Evolutionary conservation across 2,797 vertebrate genomes (phyloP), one percentile per base, ranked within the genome.

Genomic region (Gymnodraco acuticeps): DNA sequence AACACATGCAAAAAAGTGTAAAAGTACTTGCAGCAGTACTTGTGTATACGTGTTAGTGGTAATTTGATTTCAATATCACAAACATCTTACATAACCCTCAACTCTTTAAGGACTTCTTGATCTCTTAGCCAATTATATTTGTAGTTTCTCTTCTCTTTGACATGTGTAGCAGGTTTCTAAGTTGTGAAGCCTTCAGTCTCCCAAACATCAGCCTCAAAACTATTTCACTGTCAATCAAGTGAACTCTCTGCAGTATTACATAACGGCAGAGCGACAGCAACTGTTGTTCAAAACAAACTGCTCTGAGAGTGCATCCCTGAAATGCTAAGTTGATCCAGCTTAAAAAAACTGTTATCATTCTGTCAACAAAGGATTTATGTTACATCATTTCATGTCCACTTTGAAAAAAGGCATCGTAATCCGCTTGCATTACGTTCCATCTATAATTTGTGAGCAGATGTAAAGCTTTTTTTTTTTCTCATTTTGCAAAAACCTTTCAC

Each of bases 1-100:
- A 81, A 91, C 87, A 93, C 94, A 94, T 94, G 93, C 93, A 88
- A 71, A 79, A 65, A 77, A 88, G 88, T 87, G 75, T 75, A 23
- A 66, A 78, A 60, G 23, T 72, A 86, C 64, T 75, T 45, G 75
- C 61, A 23, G 69, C 77, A 60, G 23, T 72, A 86, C 64, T 75
- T 45, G 75, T 64, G 20, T 65, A 19, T 62, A 45, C 27, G 23
- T 52, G 68, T 90, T 86, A 85, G 84, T 83, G 73, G 42, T 82
- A 63, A 79, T 86, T 80, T 72, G 47, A 88, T 82, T 83, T 87
- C 77, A 91, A 90, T 79, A 89, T 91, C 84, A 87, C 78, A 88
- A 78, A 87, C 85, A 76, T 80, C 68, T 92, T 85, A 90, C 75
- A 47, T 75, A 87, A 87, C 88, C 88, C 87, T 85, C 70, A 11